Conservation (phyloP, 35 echinoderm and acorn worm species). For the Strongylocentrotus purpuratus region DNA sequence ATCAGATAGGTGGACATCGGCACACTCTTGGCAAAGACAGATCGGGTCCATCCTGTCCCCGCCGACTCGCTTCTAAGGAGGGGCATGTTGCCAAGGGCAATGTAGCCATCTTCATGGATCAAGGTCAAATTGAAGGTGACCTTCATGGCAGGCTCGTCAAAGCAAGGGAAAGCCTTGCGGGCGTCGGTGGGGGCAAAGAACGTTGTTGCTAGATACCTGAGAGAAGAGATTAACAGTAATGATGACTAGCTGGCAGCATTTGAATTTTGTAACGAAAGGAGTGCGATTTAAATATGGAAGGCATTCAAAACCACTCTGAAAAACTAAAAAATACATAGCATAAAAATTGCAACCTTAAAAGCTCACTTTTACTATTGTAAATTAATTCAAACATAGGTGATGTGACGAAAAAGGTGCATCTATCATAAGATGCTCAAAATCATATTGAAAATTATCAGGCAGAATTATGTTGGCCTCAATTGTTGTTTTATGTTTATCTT, state of each 20-base stretch:
- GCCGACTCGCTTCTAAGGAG: constrained; percentile 4
- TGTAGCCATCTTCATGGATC: constrained; percentile 62
- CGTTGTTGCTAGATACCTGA: constrained; percentile 78
- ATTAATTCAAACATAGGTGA: no score
- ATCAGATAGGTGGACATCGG: constrained; percentile 86
- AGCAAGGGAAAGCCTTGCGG: constrained; percentile 95
- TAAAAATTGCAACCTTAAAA: neutral
- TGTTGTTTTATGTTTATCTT: no score
- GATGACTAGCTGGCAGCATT: neutral
- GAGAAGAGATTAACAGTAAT: neutral
- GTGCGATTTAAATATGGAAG: neutral
- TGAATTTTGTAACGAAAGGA: neutral
- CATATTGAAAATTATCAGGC: no score
- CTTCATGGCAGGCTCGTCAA: constrained; percentile 97
- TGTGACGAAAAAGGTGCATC: no score
- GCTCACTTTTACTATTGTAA: no score
- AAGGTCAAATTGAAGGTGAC: constrained; percentile 79
- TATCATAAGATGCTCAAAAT: no score
- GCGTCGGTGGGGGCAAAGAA: constrained; percentile 89
- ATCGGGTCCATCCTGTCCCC: constrained; percentile 45
- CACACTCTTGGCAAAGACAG: constrained; percentile 76
- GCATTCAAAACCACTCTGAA: neutral
- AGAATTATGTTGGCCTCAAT: no score
- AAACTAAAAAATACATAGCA: neutral
- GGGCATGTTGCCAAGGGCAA: constrained; percentile 89